A percentile compares a stretch with the other conserved stretches of the same genome.
Evolutionary conservation across 2,113 vertebrate species (phyloP).

Genomic region (Nothoprocta perdicaria): DNA sequence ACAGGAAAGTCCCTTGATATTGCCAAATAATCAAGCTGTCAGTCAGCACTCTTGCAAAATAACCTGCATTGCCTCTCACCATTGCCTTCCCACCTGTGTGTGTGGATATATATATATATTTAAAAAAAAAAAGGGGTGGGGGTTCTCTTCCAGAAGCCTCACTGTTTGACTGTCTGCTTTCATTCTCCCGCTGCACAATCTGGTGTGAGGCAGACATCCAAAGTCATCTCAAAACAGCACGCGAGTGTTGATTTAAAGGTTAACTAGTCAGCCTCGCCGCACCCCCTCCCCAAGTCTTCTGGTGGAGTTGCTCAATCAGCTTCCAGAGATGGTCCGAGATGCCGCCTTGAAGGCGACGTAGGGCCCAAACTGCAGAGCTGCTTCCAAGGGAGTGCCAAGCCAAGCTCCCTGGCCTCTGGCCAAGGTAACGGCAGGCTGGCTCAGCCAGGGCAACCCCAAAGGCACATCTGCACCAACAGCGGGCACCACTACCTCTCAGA

Average conservation of each 20-base stretch:
- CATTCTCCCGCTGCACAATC: conserved; percentile 54
- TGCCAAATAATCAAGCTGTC: background rate
- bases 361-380: background rate
- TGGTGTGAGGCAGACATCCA: conserved; percentile 54
- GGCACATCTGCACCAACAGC: background rate
- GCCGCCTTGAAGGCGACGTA: background rate
- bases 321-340: background rate
- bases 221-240: conserved; percentile 50
- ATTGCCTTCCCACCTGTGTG: background rate
- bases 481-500: background rate
- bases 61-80: conserved; percentile 4
- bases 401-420: background rate
- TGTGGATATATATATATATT: background rate
- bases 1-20: background rate
- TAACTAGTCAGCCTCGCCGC: conserved; percentile 15
- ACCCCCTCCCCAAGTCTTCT: background rate
- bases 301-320: conserved; percentile 29
- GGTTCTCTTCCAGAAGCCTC: conserved; percentile 46
- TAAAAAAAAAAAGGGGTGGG: background rate
- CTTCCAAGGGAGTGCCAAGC: rapidly evolving
- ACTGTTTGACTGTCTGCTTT: conserved; percentile 47
- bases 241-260: conserved; percentile 60
- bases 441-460: background rate
- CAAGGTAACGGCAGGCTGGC: background rate
- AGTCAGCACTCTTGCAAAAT: background rate